phyloP scores from a whole-genome alignment of 2,888 invertebrate genomes.

The Caenorhabditis macrosperma region DNA sequence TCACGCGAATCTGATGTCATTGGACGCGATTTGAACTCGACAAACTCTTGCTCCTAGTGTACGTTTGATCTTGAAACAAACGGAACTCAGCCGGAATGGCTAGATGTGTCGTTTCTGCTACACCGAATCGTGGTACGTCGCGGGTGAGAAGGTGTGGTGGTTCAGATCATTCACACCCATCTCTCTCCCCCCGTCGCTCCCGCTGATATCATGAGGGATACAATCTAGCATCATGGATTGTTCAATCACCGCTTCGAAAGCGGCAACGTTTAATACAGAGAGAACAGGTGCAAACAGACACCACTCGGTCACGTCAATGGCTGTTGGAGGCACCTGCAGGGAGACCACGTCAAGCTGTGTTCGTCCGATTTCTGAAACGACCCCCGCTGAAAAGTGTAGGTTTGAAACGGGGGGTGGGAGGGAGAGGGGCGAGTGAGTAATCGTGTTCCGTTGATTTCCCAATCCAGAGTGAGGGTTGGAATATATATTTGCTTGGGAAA shows the following conservation, averaged over 20 bases:
- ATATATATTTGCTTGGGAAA: neutral
- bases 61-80: constrained; percentile 3
- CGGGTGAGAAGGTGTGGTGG: neutral
- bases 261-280: neutral
- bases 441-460: neutral
- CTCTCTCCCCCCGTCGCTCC: neutral
- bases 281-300: neutral
- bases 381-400: neutral
- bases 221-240: neutral
- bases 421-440: no score
- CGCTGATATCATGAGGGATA: neutral
- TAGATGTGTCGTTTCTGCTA: neutral
- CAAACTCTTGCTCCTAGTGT: constrained; percentile 1
- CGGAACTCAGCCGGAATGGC: neutral
- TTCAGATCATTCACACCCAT: neutral
- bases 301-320: neutral
- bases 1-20: constrained; percentile 33
- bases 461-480: neutral
- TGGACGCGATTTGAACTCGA: constrained; percentile 17
- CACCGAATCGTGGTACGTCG: neutral
- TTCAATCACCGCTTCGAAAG: neutral
- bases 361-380: neutral
- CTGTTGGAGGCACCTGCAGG: neutral
- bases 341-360: neutral
- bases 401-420: neutral